Base-by-base conservation (phyloP, 2,797 vertebrate genomes). In the Microctenopoma lineatum region DNA sequence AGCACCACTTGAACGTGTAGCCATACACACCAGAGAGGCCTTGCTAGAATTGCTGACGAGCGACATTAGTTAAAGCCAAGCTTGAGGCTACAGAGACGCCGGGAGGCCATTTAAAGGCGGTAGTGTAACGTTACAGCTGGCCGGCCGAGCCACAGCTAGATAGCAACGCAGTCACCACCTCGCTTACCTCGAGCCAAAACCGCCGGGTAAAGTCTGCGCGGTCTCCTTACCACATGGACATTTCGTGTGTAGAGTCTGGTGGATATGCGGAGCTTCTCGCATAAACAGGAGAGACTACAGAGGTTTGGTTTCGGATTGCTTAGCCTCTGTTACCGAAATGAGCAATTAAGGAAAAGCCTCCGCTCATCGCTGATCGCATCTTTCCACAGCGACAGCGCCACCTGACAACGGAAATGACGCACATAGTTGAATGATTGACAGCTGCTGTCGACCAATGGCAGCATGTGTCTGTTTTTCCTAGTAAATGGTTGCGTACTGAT, bases 351-450 rank as follows among this genome's bases (percentile, higher is more conserved):
- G 91, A 93, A 93, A 93, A 94, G 91, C 88, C 92, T 93, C 88
- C 89, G 90, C 85, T 91, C 87, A 68, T 79, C 83, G 84, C 94
- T 94, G 93, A 95, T 94, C 93, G 93, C 94, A 95, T 95, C 93
- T 95, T 95, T 95, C 94, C 94, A 95, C 93, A 94, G 93, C 94
- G 85, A 92, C 92, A 94, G 90, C 95, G 85, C 96, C 96, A 96
- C 96, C 96, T 97, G 96, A 96, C 96, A 96, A 96, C 96, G 96
- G 96, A 98, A 95, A 89, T 98, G 96, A 97, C 96, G 97, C 94
- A 95, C 87, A 84, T 4, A 10, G 9, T 66, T 29, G 32, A 42
- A 58, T 92, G 93, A 95, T 73, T 86, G 94, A 91, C 92, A 85
- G 85, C 63, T 0, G 1, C 4, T 2, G 0, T 58, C 66, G 67